A percentile compares a stretch with the other conserved stretches of the same genome.
phyloP scores from a whole-genome alignment of 2,113 vertebrate genomes.

The Dipodomys stephensi region DNA sequence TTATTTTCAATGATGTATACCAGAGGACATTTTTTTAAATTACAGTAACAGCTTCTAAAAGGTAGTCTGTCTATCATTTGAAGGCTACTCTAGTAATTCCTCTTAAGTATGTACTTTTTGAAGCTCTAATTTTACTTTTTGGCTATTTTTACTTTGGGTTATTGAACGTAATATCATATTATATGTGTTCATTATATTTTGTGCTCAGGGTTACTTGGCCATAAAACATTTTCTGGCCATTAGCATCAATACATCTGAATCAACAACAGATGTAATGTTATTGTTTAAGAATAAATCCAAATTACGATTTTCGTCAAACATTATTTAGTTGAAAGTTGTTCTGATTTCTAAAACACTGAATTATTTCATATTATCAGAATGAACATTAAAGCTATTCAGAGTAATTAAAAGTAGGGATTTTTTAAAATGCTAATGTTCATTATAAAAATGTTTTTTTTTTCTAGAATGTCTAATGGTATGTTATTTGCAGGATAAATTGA shows the following conservation, averaged over 20 bases:
- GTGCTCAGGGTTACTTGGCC: background rate
- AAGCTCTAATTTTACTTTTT: conserved; percentile 18
- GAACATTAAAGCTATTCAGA: background rate
- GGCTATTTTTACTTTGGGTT: background rate
- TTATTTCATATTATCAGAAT: conserved; percentile 20
- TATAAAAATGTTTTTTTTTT: background rate
- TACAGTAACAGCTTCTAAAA: background rate
- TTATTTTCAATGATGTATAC: background rate
- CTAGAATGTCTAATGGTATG: background rate
- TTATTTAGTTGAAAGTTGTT: background rate
- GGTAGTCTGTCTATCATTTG: background rate
- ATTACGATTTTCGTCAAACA: background rate
- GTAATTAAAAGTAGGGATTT: background rate
- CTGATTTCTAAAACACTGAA: conserved; percentile 14
- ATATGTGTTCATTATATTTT: conserved; percentile 23
- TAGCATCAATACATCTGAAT: background rate
- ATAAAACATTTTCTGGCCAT: conserved; percentile 57
- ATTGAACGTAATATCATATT: conserved; percentile 12
- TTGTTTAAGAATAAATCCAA: conserved; percentile 31
- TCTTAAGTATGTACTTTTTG: conserved; percentile 25
- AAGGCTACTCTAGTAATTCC: conserved; percentile 26
- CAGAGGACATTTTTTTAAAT: conserved; percentile 6
- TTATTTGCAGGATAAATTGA: background rate
- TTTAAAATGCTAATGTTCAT: background rate
- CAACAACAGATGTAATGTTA: background rate